Evolutionary conservation across 1,140 invertebrate genomes (phyloP).

Genomic region (Drosophila mojavensis): DNA sequence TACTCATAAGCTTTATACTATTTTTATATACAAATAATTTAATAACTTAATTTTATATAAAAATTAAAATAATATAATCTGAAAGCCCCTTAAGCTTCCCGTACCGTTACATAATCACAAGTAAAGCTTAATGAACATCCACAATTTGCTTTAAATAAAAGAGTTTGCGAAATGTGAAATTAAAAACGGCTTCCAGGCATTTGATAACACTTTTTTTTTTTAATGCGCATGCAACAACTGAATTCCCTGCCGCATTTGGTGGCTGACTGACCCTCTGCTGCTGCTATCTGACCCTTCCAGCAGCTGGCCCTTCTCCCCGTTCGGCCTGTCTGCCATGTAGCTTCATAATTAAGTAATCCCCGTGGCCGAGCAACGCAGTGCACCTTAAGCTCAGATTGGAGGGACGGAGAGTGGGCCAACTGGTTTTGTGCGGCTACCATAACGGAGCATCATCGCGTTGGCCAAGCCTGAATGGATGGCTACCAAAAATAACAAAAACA

Average conservation of each 20-base stretch:
- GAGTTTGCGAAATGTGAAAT: constrained; percentile 13
- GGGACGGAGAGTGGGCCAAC: constrained; percentile 54
- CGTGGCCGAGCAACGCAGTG: constrained; percentile 56
- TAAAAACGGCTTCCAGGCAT: constrained; percentile 25
- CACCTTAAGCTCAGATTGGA: constrained; percentile 66
- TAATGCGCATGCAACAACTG: not conserved
- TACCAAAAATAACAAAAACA: constrained; percentile 26
- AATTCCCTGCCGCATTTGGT: constrained; percentile 13
- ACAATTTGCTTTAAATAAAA: not conserved
- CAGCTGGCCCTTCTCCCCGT: not conserved
- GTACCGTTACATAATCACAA: not conserved
- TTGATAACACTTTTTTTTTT: constrained; percentile 30
- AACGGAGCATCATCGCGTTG: constrained; percentile 63
- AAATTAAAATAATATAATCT: too few species aligned
- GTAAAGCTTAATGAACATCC: not conserved
- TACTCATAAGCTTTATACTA: not conserved
- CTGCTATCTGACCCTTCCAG: not conserved
- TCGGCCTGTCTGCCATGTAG: constrained; percentile 41
- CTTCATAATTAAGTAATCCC: constrained; percentile 81
- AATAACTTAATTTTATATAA: too few species aligned
- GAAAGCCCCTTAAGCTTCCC: not conserved
- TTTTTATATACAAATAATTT: too few species aligned
- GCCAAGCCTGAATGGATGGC: constrained; percentile 47
- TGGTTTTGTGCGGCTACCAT: constrained; percentile 56
- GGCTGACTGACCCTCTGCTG: not conserved